Evolutionary conservation across 2,888 invertebrate species (phyloP).

Genomic region (Hartigia nigra): DNA sequence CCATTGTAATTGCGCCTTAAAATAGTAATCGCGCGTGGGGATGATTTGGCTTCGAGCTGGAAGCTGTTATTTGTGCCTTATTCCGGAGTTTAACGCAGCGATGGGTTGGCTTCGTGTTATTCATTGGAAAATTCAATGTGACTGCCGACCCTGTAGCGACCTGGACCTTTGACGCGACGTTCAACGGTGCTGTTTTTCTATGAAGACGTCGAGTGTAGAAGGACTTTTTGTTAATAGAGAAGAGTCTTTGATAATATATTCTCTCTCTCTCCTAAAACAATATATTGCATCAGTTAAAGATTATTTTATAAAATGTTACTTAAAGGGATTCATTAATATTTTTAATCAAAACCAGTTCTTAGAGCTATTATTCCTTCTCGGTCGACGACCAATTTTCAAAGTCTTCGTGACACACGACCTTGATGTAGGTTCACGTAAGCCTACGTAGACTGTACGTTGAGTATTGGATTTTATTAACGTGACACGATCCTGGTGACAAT

Average conservation of each 20-base stretch:
- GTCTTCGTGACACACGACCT: not conserved
- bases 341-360: not conserved
- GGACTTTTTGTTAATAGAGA: not conserved
- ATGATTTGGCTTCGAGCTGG: not conserved
- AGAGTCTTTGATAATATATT: not conserved
- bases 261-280: no score
- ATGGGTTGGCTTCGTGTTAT: not conserved
- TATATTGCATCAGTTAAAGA: not conserved
- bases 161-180: no score
- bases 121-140: not conserved
- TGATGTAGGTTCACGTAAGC: not conserved
- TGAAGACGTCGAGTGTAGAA: not conserved
- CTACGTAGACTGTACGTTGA: not conserved
- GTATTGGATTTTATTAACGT: not conserved
- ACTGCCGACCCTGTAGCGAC: not conserved
- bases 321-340: not conserved
- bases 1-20: not conserved
- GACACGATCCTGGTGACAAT: not conserved
- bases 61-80: not conserved
- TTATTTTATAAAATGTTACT: not conserved
- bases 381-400: no score
- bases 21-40: not conserved
- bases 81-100: not conserved
- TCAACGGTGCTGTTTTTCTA: not conserved
- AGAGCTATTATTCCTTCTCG: not conserved